Base-by-base conservation (phyloP, 1,140 invertebrate species). In the Pseudomyrmex cubaensis region DNA sequence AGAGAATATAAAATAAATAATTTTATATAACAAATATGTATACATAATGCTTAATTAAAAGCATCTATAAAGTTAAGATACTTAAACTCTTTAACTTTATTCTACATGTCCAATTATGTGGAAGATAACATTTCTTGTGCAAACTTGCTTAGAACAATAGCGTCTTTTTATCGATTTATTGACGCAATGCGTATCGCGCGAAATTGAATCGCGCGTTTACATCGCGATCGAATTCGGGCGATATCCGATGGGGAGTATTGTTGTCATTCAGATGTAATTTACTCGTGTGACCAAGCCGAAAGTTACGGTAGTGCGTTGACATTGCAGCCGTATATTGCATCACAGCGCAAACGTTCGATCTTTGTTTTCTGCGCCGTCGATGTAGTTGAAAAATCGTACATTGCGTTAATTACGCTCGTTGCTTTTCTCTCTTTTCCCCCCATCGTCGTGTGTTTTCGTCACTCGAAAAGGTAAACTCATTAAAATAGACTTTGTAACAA, bases 211-310 rank as follows among this genome's bases (percentile, higher is more conserved):
- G 76, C 54, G 54, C 66, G 64, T 63, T 46, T 50, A 50, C 52
- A 61, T 52, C 22, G 17, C 75, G 56, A 80, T 80, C 54, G 54
- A 66, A 80, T 80, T 72, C 66, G 50, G 17, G 50, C 63, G 66
- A 61, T 59, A 59, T 10, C 17, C 17, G 76, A 61, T 80, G 70
- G 52, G 44, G 66, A 20, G 44, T 80, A 80, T 70, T 80, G 76
- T 80, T 80, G 76, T 80, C 54, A 80, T 80, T 70, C 66, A 66
- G 66, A 80, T 80, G 76, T 80, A 80, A 80, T 80, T 80, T 80
- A 80, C 76, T 80, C 76, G 76, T 70, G 66, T 70, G 76, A 44
- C 63, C 66, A 54, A 72, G 66, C 54, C 67, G 54, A 80, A 80
- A 80, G 76, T 80, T 80, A 72, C 76, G 66, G 35, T 50, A 20